Evolutionary conservation across 2,113 vertebrate genomes (phyloP), one percentile per base, ranked within the genome.

Genomic region (Leucoraja erinaceus): DNA sequence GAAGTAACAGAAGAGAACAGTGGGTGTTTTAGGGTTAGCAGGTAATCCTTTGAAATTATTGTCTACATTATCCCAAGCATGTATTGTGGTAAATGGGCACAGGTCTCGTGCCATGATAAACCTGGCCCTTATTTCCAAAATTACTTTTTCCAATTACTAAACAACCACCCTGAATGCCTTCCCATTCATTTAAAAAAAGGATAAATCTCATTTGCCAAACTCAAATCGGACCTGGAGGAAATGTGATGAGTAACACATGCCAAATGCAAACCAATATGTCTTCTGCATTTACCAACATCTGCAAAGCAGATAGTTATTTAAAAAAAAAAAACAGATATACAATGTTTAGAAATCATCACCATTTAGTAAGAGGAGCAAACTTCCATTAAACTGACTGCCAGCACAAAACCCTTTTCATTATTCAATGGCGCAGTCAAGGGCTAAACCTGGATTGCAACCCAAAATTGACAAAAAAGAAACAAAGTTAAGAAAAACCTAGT

Each of bases 41-140:
- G 59, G 4, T 88, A 88, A 63, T 63, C 61, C 28, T 16, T 31
- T 66, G n/a, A 66, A 88, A 88, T 63, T 11, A 31, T 63, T 31
- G 28, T 31, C 28, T 66, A n/a, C 14, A 88, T 12, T 25, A 63
- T 14, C n/a, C 12, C 11, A 84, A 84, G 54, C 81, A 88, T 14
- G n/a, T 31, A 14, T 12, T 66, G 59, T 63, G 18, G 14, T 93
- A 93, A 93, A 86, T 93, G 94, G 93, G 93, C 94, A 81, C 93
- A 93, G 90, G 92, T 94, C 81, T 94, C 94, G 94, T 93, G 93
- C 93, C 94, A 94, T 78, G 94, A 93, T 79, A 95, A 95, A 96
- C 94, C 93, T 95, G 94, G 93, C 56, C 95, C 95, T 94, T 22
- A 18, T 72, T 72, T 72, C 70, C 14, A 1, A 72, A 22, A 4